A percentile compares a stretch with the other conserved stretches of the same genome.
These are phyloP conservation scores for Hestina assimilis DNA, from an alignment of 1,140 invertebrate species.

Conservation along the genomic window DNA sequence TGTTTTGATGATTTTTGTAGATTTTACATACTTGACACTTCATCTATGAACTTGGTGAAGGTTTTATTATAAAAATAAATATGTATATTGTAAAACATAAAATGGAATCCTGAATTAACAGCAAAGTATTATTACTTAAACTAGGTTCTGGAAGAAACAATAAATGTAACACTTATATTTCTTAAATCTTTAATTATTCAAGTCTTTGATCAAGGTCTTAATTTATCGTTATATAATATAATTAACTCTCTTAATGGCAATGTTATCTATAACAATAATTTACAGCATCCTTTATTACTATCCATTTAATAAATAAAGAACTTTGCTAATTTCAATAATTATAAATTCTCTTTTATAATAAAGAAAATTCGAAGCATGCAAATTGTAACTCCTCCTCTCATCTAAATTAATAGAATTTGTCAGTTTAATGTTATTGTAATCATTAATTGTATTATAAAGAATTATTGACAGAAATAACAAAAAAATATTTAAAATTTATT, in stretches of 20 bases:
- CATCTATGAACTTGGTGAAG: constrained; percentile 40
- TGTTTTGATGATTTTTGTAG: constrained; percentile 48
- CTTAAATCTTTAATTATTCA: constrained; percentile 57
- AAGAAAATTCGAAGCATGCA: constrained; percentile 34
- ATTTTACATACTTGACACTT: constrained; percentile 61
- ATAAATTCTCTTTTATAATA: constrained; percentile 62
- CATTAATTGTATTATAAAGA: background rate
- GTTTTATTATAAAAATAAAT: constrained; percentile 44
- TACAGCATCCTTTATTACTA: constrained; percentile 53
- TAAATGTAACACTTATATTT: constrained; percentile 57
- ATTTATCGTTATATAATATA: constrained; percentile 56
- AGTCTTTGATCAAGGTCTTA: constrained; percentile 53
- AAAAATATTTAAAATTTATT: background rate
- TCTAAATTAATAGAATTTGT: constrained; percentile 38
- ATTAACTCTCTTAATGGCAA: constrained; percentile 36
- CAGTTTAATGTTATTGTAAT: background rate
- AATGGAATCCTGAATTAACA: constrained; percentile 47
- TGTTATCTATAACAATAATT: constrained; percentile 36
- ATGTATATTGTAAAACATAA: too few species aligned
- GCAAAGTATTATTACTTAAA: constrained; percentile 46
- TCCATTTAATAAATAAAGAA: constrained; percentile 55
- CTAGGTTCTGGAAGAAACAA: constrained; percentile 28
- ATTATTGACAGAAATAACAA: background rate
- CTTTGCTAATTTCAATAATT: constrained; percentile 41
- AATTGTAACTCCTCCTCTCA: constrained; percentile 49